Evolutionary conservation across 2,113 vertebrate genomes (phyloP).

Genomic region (Peromyscus californicus): DNA sequence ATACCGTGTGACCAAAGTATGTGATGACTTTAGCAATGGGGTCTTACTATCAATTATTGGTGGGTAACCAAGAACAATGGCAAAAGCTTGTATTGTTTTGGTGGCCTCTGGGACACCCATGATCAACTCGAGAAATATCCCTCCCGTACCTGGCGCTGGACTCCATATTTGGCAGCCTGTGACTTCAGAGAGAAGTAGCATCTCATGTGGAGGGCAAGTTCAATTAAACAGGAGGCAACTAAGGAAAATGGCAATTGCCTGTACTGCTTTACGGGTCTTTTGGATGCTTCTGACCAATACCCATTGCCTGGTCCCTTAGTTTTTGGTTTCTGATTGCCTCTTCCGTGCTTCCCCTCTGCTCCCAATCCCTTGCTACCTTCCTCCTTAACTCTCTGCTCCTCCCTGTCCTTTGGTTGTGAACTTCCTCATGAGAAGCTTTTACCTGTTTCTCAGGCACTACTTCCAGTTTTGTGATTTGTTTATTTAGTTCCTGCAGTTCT

Average conservation of each 20-base stretch:
- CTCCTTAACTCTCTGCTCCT: neutral
- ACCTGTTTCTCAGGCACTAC: neutral
- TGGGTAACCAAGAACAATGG: neutral
- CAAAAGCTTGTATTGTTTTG: neutral
- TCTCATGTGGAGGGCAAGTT: neutral
- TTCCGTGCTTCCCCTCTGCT: neutral
- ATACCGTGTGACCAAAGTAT: too few species aligned
- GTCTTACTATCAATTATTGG: neutral
- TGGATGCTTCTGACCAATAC: too few species aligned
- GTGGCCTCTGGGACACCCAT: neutral
- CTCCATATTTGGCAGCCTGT: neutral
- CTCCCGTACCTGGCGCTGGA: too few species aligned
- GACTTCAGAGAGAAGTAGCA: neutral
- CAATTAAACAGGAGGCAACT: neutral
- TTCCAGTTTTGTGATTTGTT: neutral
- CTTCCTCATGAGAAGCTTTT: neutral
- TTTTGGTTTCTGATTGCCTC: too few species aligned
- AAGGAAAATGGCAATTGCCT: neutral
- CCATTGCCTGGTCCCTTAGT: too few species aligned
- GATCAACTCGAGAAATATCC: neutral
- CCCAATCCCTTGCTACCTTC: neutral
- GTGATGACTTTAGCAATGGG: neutral
- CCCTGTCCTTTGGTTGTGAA: neutral
- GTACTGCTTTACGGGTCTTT: neutral
- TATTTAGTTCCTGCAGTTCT: neutral